phyloP scores from a whole-genome alignment of 2,113 vertebrate genomes.

The Picathartes gymnocephalus region DNA sequence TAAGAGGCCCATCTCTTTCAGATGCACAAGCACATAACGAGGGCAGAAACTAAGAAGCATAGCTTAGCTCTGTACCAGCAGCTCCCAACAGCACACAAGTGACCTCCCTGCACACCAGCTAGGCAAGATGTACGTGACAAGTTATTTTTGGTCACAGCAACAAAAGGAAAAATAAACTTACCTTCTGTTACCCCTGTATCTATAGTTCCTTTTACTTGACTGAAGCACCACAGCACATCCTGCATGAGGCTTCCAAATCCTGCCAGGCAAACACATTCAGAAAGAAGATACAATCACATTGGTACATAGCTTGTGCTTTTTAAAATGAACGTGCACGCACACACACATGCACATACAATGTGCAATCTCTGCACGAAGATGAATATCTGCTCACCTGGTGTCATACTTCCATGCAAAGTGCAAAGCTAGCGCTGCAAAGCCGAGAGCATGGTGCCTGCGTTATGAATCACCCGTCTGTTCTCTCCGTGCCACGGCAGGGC shows the following conservation, averaged over 20 bases:
- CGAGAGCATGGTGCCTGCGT: background rate
- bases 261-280: constrained; percentile 30
- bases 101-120: background rate
- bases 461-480: constrained; percentile 50
- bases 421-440: background rate
- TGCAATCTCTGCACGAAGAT: background rate
- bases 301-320: background rate
- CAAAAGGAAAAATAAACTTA: constrained; percentile 45
- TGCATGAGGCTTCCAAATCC: constrained; percentile 70
- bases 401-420: constrained; percentile 31
- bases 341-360: too few species aligned
- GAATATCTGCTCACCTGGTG: constrained; percentile 48
- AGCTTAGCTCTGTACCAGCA: background rate
- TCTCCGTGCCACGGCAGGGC: constrained; percentile 16
- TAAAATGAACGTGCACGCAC: background rate
- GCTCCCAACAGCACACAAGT: background rate
- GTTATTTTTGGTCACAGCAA: background rate
- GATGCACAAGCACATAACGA: background rate
- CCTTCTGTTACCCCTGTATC: constrained; percentile 70
- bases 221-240: constrained; percentile 74
- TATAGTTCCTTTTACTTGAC: constrained; percentile 70
- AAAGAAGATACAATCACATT: background rate
- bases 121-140: background rate
- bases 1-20: background rate
- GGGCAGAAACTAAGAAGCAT: background rate